phyloP scores from a whole-genome alignment of 2,888 invertebrate species.

The Ischnus inquisitorius region DNA sequence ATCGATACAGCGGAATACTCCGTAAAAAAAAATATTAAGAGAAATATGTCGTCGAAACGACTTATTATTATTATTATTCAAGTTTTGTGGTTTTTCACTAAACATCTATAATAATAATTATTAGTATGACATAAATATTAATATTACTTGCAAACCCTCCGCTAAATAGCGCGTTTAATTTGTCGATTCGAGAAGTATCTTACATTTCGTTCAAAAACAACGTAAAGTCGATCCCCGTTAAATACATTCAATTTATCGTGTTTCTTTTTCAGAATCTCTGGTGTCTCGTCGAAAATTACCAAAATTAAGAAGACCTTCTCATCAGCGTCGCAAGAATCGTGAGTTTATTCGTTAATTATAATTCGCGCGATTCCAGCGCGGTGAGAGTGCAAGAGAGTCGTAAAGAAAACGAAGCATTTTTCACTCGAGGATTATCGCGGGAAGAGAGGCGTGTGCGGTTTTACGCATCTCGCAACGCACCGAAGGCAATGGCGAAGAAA shows the following conservation, averaged over 20 bases:
- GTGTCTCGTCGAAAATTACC: neutral
- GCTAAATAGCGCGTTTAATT: neutral
- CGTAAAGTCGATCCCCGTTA: neutral
- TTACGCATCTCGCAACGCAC: conserved; percentile 10
- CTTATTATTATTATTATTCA: neutral
- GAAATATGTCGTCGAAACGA: neutral
- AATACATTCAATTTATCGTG: too few species aligned
- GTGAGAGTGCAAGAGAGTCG: neutral
- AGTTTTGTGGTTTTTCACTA: neutral
- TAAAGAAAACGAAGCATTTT: conserved; percentile 14
- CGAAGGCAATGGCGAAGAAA: conserved; percentile 4
- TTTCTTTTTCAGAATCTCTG: too few species aligned
- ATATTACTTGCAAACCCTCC: neutral
- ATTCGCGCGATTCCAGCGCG: neutral
- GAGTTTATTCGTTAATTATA: neutral
- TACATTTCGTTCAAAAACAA: neutral
- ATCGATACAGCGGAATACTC: conserved; percentile 12
- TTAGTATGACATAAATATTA: neutral
- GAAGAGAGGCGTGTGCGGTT: conserved; percentile 7
- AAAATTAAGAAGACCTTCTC: neutral
- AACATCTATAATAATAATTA: neutral
- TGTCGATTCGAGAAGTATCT: neutral
- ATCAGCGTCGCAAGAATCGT: neutral
- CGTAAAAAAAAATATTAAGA: neutral
- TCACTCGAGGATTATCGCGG: neutral